These are phyloP conservation scores for Mechanitis mazaeus DNA, from an alignment of 2,888 invertebrate species.

Conservation along the genomic window DNA sequence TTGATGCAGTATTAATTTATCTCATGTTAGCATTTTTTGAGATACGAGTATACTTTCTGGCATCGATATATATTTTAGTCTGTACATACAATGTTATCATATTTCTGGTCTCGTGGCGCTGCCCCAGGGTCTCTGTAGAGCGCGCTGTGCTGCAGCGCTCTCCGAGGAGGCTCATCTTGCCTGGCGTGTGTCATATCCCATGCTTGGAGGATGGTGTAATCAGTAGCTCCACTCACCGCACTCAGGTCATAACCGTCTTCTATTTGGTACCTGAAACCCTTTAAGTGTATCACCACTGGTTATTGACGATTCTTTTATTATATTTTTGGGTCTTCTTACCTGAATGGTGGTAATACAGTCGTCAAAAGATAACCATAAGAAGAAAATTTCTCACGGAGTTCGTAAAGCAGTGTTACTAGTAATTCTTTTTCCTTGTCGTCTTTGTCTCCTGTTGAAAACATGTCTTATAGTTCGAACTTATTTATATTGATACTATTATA, in stretches of 20 bases:
- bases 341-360: conserved; percentile 77
- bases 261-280: conserved; percentile 64
- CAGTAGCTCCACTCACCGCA: conserved; percentile 77
- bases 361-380: conserved; percentile 75
- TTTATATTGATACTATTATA: background rate
- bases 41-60: too few species aligned
- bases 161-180: conserved; percentile 63
- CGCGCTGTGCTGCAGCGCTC: conserved; percentile 69
- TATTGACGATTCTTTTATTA: background rate
- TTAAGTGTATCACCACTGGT: background rate
- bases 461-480: background rate
- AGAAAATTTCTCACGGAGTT: conserved; percentile 78
- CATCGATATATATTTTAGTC: background rate
- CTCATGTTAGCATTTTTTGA: too few species aligned
- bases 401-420: conserved; percentile 75
- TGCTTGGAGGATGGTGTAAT: conserved; percentile 82
- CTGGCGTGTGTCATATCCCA: conserved; percentile 75
- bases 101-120: conserved; percentile 58
- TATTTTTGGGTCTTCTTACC: conserved; percentile 45
- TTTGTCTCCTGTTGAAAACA: conserved; percentile 50
- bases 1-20: too few species aligned
- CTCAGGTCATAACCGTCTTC: conserved; percentile 81
- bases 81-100: conserved; percentile 61
- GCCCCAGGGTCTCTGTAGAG: conserved; percentile 69
- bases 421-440: conserved; percentile 74